These are phyloP conservation scores for Lacerta agilis DNA, from an alignment of 2,797 vertebrate species.

Conservation along the genomic window DNA sequence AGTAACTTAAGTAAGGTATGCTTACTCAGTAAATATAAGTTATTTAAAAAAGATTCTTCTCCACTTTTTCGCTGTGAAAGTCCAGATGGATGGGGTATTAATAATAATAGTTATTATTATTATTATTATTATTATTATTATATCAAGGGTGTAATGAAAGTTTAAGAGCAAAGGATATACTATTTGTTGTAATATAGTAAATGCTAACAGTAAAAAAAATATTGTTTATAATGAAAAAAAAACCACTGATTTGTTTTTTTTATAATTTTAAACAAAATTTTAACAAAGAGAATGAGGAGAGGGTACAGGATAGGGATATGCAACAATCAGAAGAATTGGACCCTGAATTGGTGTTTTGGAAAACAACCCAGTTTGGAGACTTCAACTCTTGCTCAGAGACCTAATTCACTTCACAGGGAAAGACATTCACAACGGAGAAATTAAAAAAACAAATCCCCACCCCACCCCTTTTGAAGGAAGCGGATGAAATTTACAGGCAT, in stretches of 20 bases:
- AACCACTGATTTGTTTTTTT: not conserved
- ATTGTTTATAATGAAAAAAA: not conserved
- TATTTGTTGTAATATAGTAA: not conserved
- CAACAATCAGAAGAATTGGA: too few relatives aligned
- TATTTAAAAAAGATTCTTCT: not conserved
- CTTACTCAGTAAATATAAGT: not conserved
- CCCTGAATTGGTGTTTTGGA: too few relatives aligned
- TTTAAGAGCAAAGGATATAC: not conserved
- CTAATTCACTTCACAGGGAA: too few relatives aligned
- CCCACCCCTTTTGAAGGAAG: too few relatives aligned
- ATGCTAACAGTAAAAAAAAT: not conserved
- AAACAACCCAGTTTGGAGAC: too few relatives aligned
- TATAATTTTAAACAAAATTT: not conserved
- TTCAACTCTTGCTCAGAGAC: too few relatives aligned
- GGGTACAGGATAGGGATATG: not conserved
- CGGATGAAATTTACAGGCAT: too few relatives aligned
- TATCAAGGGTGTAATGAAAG: not conserved
- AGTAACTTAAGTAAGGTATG: not conserved
- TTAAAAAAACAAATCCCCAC: too few relatives aligned
- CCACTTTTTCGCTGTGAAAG: not conserved
- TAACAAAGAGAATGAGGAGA: not conserved
- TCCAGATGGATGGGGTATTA: too few relatives aligned
- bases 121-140: too few relatives aligned
- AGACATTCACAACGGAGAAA: too few relatives aligned
- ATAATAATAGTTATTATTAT: too few relatives aligned